Conservation (phyloP, 2,888 invertebrate species). For the Leptinotarsa rubiginosa region DNA sequence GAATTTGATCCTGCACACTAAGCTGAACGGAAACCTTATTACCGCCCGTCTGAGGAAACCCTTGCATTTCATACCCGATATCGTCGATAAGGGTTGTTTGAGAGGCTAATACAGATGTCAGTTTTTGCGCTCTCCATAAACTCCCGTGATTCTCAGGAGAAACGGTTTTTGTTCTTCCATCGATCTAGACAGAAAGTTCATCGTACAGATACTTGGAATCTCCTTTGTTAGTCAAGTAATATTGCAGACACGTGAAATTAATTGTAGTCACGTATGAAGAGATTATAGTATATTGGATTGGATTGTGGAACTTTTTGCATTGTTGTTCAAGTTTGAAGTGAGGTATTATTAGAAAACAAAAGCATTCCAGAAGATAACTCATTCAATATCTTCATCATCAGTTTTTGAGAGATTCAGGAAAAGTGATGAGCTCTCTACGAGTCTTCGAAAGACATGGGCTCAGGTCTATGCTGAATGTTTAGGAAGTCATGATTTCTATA, state of each 20-base stretch:
- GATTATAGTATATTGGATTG: not conserved
- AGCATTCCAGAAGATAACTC: too few species aligned
- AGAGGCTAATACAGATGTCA: not conserved
- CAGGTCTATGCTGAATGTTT: too few species aligned
- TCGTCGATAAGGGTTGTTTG: not conserved
- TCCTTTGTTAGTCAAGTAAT: not conserved
- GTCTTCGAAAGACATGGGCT: too few species aligned
- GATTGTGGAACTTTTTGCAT: not conserved
- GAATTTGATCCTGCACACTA: not conserved
- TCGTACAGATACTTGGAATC: not conserved
- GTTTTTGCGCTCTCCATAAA: not conserved
- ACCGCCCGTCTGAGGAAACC: constrained; percentile 3
- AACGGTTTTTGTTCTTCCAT: not conserved
- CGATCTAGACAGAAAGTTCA: constrained; percentile 2
- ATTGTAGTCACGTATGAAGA: not conserved
- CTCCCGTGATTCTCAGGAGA: not conserved
- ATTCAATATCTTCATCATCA: too few species aligned
- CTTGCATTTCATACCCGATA: not conserved
- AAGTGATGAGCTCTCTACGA: too few species aligned
- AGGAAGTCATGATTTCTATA: too few species aligned
- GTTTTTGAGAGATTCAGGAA: too few species aligned
- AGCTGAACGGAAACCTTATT: not conserved
- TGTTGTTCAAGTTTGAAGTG: not conserved
- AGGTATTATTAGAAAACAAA: too few species aligned
- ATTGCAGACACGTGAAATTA: not conserved